A percentile compares a stretch with the other conserved stretches of the same genome.
Evolutionary conservation across 2,888 invertebrate species (phyloP).

Genomic region (Acleris holmiana): DNA sequence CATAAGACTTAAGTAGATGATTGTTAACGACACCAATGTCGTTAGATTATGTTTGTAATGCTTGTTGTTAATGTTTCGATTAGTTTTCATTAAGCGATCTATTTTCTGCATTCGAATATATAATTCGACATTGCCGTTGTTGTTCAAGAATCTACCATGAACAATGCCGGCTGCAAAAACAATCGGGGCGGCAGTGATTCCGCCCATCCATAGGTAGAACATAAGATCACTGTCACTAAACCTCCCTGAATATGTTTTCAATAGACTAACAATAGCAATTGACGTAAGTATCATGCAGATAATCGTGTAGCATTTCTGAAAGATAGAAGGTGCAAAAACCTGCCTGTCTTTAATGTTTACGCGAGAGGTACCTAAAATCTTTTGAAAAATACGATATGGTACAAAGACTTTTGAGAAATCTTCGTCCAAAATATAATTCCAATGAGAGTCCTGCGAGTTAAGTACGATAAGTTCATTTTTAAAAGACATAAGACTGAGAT

Average conservation of each 20-base stretch:
- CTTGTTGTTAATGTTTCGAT: slow-evolving; percentile 47
- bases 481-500: neutral
- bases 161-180: slow-evolving; percentile 49
- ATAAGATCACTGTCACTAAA: slow-evolving; percentile 15
- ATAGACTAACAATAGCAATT: neutral
- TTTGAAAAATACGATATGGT: slow-evolving; percentile 51
- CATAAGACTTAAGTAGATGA: slow-evolving; percentile 39
- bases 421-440: slow-evolving; percentile 60
- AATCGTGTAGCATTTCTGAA: slow-evolving; percentile 57
- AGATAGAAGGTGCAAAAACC: slow-evolving; percentile 53
- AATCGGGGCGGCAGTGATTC: slow-evolving; percentile 29
- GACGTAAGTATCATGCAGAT: slow-evolving; percentile 36
- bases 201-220: slow-evolving; percentile 36
- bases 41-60: slow-evolving; percentile 44
- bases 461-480: slow-evolving; percentile 10
- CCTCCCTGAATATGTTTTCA: slow-evolving; percentile 4
- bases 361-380: slow-evolving; percentile 55
- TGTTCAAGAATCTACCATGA: slow-evolving; percentile 59
- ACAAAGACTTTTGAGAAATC: slow-evolving; percentile 52
- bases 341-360: slow-evolving; percentile 56
- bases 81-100: slow-evolving; percentile 59
- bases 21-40: slow-evolving; percentile 40
- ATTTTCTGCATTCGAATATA: slow-evolving; percentile 61
- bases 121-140: slow-evolving; percentile 53
- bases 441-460: slow-evolving; percentile 49